A percentile compares a stretch with the other conserved stretches of the same genome.
Evolutionary conservation across 2,113 vertebrate genomes (phyloP).

Genomic region (Fregetta grallaria): DNA sequence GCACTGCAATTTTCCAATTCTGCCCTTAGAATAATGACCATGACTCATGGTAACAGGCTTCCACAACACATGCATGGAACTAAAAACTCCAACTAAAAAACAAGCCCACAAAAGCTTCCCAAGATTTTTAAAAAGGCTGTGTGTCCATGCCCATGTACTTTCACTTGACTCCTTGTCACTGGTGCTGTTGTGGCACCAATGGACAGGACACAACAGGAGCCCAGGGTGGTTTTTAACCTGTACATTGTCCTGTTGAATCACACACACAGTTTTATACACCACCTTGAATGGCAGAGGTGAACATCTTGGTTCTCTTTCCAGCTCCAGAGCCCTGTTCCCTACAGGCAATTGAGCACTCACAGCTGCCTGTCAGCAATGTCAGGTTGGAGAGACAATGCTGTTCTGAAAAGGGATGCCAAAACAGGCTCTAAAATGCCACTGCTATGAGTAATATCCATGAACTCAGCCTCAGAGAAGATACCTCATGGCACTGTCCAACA

Average conservation of each 20-base stretch:
- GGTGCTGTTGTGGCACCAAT: neutral
- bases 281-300: neutral
- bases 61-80: neutral
- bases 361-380: neutral
- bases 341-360: neutral
- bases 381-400: neutral
- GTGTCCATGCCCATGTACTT: neutral
- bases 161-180: neutral
- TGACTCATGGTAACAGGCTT: neutral
- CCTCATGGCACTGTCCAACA: neutral
- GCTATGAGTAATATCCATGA: neutral
- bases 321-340: neutral
- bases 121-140: neutral
- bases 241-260: neutral
- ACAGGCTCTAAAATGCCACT: neutral
- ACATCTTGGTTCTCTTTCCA: neutral
- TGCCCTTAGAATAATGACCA: neutral
- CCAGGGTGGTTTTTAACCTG: neutral
- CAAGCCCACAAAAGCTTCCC: neutral
- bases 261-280: neutral
- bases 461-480: neutral
- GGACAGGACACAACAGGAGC: neutral
- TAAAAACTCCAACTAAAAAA: neutral
- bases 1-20: neutral
- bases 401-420: neutral